phyloP scores from a whole-genome alignment of 1,140 invertebrate genomes.

The Sogatella furcifera region DNA sequence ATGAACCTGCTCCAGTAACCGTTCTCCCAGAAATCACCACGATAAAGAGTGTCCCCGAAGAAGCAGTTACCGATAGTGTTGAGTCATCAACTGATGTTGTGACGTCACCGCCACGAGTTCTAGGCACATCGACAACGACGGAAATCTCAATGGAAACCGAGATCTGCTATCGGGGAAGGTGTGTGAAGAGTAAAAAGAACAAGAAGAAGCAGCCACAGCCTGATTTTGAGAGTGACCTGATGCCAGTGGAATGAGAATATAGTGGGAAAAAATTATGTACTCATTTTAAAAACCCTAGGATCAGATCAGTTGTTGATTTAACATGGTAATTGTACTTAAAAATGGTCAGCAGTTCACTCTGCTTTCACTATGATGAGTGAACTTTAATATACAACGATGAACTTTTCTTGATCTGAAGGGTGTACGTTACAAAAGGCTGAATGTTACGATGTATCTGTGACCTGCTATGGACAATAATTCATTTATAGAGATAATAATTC shows the following conservation, averaged over 20 bases:
- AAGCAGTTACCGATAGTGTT: conserved; percentile 6
- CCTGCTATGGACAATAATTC: no score
- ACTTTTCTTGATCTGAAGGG: no score
- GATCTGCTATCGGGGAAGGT: conserved; percentile 72
- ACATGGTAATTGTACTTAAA: no score
- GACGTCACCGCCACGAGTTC: conserved; percentile 35
- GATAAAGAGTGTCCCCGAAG: not conserved
- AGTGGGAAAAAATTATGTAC: no score
- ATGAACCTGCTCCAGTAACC: not conserved
- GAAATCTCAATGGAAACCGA: conserved; percentile 75
- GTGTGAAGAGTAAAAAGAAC: conserved; percentile 53
- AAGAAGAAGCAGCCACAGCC: not conserved
- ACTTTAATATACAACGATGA: no score
- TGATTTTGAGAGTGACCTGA: not conserved
- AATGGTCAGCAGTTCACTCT: no score
- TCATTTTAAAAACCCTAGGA: no score
- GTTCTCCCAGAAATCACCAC: conserved; percentile 7
- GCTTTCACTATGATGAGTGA: no score
- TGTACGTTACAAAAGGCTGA: no score
- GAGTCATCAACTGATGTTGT: conserved; percentile 24
- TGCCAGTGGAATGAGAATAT: not conserved
- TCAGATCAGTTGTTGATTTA: no score
- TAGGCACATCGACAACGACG: conserved; percentile 62
- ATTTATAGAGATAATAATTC: no score
- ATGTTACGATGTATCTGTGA: no score